Percentiles rank a stretch among this genome's conserved stretches.
phyloP scores from a whole-genome alignment of 2,888 invertebrate species.

The Plutella xylostella region DNA sequence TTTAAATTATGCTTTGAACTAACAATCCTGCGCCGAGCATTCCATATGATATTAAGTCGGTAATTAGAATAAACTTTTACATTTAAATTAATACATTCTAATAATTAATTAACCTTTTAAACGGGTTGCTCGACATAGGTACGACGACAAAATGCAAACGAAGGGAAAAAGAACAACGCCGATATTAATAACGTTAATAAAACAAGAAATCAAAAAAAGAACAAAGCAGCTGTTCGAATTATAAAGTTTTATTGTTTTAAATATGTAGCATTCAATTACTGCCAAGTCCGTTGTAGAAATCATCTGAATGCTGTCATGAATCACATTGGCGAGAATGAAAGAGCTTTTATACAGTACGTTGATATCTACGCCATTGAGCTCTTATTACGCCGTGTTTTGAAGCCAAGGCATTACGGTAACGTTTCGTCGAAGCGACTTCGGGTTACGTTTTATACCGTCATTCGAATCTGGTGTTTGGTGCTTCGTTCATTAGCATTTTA shows the following conservation, averaged over 20 bases:
- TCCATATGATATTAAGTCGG: too few relatives aligned
- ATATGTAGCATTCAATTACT: slow-evolving; percentile 19
- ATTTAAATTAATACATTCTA: too few relatives aligned
- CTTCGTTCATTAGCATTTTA: slow-evolving; percentile 70
- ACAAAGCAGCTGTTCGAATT: background rate
- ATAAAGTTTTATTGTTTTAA: slow-evolving; percentile 11
- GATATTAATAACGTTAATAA: too few relatives aligned
- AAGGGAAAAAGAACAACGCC: too few relatives aligned
- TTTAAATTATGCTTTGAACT: too few relatives aligned
- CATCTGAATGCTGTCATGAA: slow-evolving; percentile 27
- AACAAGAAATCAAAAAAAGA: too few relatives aligned
- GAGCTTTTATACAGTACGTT: slow-evolving; percentile 60
- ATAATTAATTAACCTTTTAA: background rate
- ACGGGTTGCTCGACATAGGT: background rate
- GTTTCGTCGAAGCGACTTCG: slow-evolving; percentile 66
- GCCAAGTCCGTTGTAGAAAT: slow-evolving; percentile 23
- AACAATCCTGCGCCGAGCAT: too few relatives aligned
- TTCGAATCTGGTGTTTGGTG: slow-evolving; percentile 68
- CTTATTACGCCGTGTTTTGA: slow-evolving; percentile 64
- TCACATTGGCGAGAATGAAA: slow-evolving; percentile 43
- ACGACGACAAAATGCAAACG: too few relatives aligned
- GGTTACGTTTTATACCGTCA: slow-evolving; percentile 66
- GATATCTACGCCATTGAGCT: slow-evolving; percentile 54
- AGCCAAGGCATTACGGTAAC: slow-evolving; percentile 61
- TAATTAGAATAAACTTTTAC: too few relatives aligned